Conservation (phyloP, 2,113 vertebrate species). For the Meriones unguiculatus region DNA sequence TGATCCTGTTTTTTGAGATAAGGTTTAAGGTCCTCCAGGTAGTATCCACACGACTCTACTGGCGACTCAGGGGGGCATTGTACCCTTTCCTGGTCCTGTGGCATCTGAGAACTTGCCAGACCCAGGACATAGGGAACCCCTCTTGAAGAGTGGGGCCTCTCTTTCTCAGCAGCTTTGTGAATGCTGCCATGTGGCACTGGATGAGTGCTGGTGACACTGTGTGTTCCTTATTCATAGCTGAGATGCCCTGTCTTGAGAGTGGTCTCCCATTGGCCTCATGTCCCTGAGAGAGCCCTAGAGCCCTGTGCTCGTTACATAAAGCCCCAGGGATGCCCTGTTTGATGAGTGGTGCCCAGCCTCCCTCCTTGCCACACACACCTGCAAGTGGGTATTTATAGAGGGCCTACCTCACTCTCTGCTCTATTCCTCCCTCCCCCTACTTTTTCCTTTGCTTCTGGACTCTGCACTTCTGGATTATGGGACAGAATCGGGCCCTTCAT, state of each 20-base stretch:
- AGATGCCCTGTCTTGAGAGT: background rate
- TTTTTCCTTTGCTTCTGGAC: background rate
- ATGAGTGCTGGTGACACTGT: background rate
- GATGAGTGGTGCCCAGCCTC: background rate
- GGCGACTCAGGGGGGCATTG: background rate
- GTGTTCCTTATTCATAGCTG: background rate
- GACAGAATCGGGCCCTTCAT: background rate
- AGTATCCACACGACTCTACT: rapidly evolving
- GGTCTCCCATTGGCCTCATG: background rate
- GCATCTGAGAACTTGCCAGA: background rate
- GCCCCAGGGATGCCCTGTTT: background rate
- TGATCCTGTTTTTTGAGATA: background rate
- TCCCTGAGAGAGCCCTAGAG: background rate
- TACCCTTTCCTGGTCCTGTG: no score
- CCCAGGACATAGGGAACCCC: background rate
- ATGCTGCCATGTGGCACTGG: background rate
- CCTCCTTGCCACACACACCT: background rate
- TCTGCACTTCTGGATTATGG: background rate
- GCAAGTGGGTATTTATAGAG: constrained; percentile 12
- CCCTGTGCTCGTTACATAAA: background rate
- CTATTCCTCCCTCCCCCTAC: background rate
- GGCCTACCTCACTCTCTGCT: background rate
- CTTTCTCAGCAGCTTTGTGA: no score
- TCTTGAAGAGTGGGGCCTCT: background rate
- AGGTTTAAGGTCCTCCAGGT: background rate